Percentiles rank a stretch among this genome's conserved stretches.
Evolutionary conservation across 2,888 invertebrate genomes (phyloP).

Genomic region (Isoperla grammatica): DNA sequence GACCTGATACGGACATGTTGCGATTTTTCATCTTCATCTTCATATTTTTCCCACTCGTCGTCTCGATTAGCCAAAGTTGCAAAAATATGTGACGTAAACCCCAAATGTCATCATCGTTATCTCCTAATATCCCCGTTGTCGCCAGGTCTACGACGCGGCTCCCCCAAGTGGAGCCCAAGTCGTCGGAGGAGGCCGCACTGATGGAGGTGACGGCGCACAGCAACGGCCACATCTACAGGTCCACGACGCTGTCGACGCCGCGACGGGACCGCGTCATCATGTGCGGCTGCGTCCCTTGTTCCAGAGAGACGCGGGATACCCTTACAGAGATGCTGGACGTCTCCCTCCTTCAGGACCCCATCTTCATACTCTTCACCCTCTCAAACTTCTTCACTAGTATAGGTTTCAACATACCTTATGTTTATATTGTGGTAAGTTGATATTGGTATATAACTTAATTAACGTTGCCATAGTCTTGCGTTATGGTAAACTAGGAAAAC

Average conservation of each 20-base stretch:
- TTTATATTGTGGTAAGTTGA: constrained; percentile 62
- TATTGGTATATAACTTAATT: not conserved
- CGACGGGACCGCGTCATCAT: constrained; percentile 21
- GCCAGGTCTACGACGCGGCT: not conserved
- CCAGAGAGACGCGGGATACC: constrained; percentile 64
- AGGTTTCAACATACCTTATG: constrained; percentile 91
- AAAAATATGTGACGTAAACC: too few species aligned
- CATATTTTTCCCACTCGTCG: too few species aligned
- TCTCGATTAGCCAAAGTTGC: too few species aligned
- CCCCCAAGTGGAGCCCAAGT: not conserved
- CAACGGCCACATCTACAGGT: constrained; percentile 10
- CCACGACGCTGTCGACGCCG: constrained; percentile 10
- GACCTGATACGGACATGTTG: too few species aligned
- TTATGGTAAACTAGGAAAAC: too few species aligned
- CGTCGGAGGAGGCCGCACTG: constrained; percentile 1
- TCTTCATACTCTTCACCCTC: constrained; percentile 83
- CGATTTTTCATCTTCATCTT: too few species aligned
- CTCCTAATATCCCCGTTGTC: too few species aligned
- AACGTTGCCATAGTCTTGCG: too few species aligned
- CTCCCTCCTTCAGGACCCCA: constrained; percentile 71
- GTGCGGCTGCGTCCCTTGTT: constrained; percentile 51
- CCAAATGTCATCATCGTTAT: too few species aligned
- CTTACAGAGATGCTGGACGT: constrained; percentile 80
- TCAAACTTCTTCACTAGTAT: constrained; percentile 95
- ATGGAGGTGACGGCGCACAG: constrained; percentile 4